Base-by-base conservation (phyloP, 64 coral and sea anemone species). In the Exaiptasia diaphana region DNA sequence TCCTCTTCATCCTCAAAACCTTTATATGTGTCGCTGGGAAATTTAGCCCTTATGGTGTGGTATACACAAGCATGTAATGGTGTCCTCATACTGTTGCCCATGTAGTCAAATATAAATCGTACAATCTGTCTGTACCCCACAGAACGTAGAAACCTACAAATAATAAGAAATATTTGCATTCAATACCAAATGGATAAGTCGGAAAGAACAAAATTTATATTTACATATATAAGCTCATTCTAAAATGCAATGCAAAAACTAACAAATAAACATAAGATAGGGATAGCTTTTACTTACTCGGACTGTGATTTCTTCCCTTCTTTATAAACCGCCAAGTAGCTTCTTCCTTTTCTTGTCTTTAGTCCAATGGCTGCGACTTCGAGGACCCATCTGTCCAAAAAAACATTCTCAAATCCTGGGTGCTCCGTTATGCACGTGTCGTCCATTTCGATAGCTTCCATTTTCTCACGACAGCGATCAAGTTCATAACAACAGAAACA, bases 1-100 rank as follows among this genome's bases (percentile, higher is more conserved):
- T 41, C 67, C 3, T 75, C 72, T 50, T 65, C 60, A 15, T 65
- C 43, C 17, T 67, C 38, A 64, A 68, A 82, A 24, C 40, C 79
- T 6, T 4, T 43, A 36, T 33, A 48, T n/a, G n/a, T n/a, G 8
- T 48, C 50, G 44, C 60, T 67, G 46, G 25, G 40, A 59, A 87
- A 78, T 78, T 10, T 6, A 53, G 65, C 70, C 7, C 85, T 34
- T 22, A 87, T 87, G 53, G 17, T 50, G 3, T 40, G 61, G 22
- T 87, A 87, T 0, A 38, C 72, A 35, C 85, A 87, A 20, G 56
- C 76, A 38, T 73, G 74, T 27, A 87, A 29, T 25, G 85, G 85
- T 21, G 41, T 64, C 22, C 85, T 48, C 9, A 15, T 87, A 5
- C 58, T 68, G 20, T 21, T 78, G 26, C 85, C 85, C 25, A 55